A percentile compares a stretch with the other conserved stretches of the same genome.
Evolutionary conservation across 2,113 vertebrate species (phyloP).

Genomic region (Dicrurus megarhynchus): DNA sequence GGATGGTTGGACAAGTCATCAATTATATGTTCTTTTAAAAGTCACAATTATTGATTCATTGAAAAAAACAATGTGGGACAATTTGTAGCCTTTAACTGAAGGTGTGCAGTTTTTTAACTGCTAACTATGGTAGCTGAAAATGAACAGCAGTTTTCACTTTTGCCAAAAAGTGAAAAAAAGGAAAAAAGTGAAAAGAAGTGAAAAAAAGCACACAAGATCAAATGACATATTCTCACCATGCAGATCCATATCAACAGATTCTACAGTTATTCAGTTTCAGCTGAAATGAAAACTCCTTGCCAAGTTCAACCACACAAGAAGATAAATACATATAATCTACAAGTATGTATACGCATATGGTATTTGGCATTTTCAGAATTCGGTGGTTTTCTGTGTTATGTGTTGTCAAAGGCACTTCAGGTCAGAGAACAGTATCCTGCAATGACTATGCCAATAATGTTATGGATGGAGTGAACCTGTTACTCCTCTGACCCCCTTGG

Average conservation of each 20-base stretch:
- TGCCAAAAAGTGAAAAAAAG: no score
- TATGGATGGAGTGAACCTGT: background rate
- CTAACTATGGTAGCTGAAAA: background rate
- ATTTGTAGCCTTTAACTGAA: background rate
- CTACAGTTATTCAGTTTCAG: background rate
- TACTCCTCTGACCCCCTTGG: background rate
- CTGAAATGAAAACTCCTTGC: background rate
- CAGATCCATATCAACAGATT: background rate
- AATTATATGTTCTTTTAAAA: background rate
- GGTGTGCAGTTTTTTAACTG: background rate
- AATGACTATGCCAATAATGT: background rate
- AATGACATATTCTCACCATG: background rate
- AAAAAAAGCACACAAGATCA: background rate
- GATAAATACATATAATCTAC: background rate
- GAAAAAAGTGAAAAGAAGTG: no score
- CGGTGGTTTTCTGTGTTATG: background rate
- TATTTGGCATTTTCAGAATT: background rate
- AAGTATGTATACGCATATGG: no score
- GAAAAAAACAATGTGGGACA: background rate
- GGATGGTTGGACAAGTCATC: background rate
- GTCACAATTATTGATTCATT: background rate
- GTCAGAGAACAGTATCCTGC: background rate
- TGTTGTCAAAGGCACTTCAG: background rate
- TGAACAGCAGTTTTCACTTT: background rate
- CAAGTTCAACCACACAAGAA: background rate